Percentiles rank a stretch among this genome's conserved stretches.
phyloP scores from a whole-genome alignment of 2,888 invertebrate species.

The Andrena hattorfiana region DNA sequence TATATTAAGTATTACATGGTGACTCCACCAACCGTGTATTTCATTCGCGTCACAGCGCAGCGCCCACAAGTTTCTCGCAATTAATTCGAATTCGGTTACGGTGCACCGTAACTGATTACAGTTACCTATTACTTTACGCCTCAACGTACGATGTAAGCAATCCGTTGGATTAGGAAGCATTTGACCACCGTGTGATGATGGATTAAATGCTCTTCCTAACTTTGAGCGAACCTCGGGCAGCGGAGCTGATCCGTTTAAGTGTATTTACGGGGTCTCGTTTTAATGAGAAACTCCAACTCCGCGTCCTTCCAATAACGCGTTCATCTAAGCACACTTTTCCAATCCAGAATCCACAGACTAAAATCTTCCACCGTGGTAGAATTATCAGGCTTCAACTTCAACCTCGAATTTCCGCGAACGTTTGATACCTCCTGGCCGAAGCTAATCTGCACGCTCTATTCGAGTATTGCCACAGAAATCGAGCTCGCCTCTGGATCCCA shows the following conservation, averaged over 20 bases:
- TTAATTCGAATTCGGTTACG: not conserved
- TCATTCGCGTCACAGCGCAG: no score
- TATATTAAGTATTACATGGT: no score
- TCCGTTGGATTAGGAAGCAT: slow-evolving; percentile 32
- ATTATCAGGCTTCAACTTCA: no score
- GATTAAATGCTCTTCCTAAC: slow-evolving; percentile 20
- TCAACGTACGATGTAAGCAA: slow-evolving; percentile 14
- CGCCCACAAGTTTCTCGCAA: not conserved
- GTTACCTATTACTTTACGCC: slow-evolving; percentile 34
- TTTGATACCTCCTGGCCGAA: no score
- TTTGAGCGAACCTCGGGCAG: not conserved
- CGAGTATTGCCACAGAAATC: no score
- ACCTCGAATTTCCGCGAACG: no score
- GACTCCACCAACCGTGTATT: no score
- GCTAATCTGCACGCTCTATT: no score
- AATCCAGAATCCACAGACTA: not conserved
- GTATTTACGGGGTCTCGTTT: slow-evolving; percentile 6
- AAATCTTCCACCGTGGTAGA: no score
- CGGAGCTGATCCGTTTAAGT: slow-evolving; percentile 16
- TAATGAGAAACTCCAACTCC: slow-evolving; percentile 5
- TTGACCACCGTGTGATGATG: slow-evolving; percentile 23
- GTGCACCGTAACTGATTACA: slow-evolving; percentile 6
- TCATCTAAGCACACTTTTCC: not conserved
- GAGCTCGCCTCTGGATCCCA: no score
- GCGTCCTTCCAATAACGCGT: not conserved